These are phyloP conservation scores for Pocota personata DNA, from an alignment of 2,888 invertebrate genomes.

Conservation along the genomic window DNA sequence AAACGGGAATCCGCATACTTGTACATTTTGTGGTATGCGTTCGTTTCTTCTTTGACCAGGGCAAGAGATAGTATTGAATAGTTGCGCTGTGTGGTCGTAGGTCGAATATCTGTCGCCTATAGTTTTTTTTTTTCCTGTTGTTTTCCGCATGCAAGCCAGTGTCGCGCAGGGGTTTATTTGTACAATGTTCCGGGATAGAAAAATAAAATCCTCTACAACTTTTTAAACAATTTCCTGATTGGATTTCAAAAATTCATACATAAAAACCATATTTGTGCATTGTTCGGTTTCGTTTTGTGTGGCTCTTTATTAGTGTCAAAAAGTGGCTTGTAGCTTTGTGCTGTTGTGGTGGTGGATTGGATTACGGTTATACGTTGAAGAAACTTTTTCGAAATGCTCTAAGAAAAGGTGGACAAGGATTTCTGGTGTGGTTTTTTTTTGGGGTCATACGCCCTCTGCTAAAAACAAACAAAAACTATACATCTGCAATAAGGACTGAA, in stretches of 20 bases:
- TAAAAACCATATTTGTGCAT: not conserved
- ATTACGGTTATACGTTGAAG: slow-evolving; percentile 21
- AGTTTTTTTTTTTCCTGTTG: slow-evolving; percentile 30
- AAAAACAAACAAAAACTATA: slow-evolving; percentile 1
- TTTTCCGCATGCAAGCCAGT: slow-evolving; percentile 37
- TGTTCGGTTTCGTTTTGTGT: not conserved
- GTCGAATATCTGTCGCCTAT: slow-evolving; percentile 34
- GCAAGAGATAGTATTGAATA: slow-evolving; percentile 56
- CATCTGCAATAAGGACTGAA: not conserved
- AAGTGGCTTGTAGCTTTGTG: slow-evolving; percentile 7
- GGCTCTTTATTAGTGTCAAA: not conserved
- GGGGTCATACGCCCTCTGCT: slow-evolving; percentile 10
- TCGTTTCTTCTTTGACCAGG: slow-evolving; percentile 3
- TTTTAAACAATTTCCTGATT: not conserved
- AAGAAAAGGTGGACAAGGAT: not conserved
- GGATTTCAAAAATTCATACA: not conserved
- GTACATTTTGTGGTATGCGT: slow-evolving; percentile 8
- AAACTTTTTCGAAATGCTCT: not conserved
- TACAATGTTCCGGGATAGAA: not conserved
- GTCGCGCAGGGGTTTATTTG: slow-evolving; percentile 36
- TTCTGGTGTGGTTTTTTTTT: not conserved
- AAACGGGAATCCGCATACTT: not conserved
- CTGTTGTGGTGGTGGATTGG: not conserved
- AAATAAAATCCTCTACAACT: not conserved
- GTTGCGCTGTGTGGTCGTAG: slow-evolving; percentile 60